These are phyloP conservation scores for Tetragnatha montana DNA, from an alignment of 2,888 invertebrate species.

Conservation along the genomic window DNA sequence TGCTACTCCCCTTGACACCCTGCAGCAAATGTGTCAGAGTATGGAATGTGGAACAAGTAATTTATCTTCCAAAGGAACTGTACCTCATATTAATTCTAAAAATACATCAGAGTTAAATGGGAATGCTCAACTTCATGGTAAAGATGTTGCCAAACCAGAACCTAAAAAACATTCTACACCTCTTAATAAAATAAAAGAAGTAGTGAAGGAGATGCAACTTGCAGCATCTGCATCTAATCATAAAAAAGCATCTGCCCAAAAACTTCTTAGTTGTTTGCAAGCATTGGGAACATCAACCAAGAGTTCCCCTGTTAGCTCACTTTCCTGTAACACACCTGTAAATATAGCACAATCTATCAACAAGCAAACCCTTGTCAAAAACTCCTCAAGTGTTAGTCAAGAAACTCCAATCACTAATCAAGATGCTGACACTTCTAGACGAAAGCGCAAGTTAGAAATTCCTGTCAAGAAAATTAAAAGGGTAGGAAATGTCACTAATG, in stretches of 20 bases:
- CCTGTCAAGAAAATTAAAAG: constrained; percentile 2
- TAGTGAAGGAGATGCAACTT: constrained; percentile 16
- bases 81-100: too few species aligned
- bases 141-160: neutral
- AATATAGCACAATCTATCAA: too few species aligned
- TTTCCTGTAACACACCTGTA: too few species aligned
- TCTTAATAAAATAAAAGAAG: constrained; percentile 23
- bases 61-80: neutral
- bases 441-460: constrained; percentile 18
- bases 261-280: neutral
- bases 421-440: neutral
- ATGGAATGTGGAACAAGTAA: neutral
- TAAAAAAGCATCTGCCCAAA: neutral
- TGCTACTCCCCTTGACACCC: constrained; percentile 18
- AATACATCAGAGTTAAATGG: neutral
- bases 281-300: neutral
- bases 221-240: constrained; percentile 12
- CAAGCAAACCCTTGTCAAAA: too few species aligned
- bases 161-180: neutral
- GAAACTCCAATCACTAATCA: neutral
- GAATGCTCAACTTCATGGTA: too few species aligned
- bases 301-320: too few species aligned
- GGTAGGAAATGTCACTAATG: too few species aligned
- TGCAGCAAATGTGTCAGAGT: neutral
- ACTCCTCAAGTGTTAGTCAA: neutral